These are phyloP conservation scores for Polyommatus iphigenia DNA, from an alignment of 2,888 invertebrate species.

Conservation along the genomic window DNA sequence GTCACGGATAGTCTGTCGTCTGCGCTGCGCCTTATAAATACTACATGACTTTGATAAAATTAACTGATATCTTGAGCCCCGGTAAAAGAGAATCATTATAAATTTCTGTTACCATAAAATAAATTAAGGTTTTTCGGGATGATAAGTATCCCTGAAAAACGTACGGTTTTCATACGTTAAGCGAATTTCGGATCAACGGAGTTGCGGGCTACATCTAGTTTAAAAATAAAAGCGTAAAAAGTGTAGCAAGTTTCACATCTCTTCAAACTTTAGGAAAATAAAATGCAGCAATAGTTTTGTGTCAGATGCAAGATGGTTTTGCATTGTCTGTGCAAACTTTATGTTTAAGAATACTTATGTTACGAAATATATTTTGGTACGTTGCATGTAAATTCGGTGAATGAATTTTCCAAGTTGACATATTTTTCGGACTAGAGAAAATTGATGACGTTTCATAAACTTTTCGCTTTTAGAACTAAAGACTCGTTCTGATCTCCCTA, in stretches of 20 bases:
- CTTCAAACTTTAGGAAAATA: constrained; percentile 63
- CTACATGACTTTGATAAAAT: too few species aligned
- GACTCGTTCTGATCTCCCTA: too few species aligned
- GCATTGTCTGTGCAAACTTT: constrained; percentile 59
- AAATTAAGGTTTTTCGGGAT: too few species aligned
- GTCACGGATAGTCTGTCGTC: too few species aligned
- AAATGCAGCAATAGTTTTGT: constrained; percentile 64
- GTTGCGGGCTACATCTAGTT: background rate
- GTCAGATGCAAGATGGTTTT: constrained; percentile 73
- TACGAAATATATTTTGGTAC: constrained; percentile 8
- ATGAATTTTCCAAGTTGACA: background rate
- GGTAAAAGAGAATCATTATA: too few species aligned
- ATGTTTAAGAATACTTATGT: constrained; percentile 22
- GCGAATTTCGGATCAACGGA: background rate
- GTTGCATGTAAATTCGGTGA: constrained; percentile 28
- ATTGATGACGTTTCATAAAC: background rate
- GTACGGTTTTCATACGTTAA: background rate
- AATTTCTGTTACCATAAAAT: too few species aligned
- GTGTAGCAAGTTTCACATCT: constrained; percentile 36
- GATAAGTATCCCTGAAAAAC: background rate
- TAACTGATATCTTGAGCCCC: too few species aligned
- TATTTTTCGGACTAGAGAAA: background rate
- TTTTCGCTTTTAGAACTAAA: background rate
- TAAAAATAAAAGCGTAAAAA: constrained; percentile 35
- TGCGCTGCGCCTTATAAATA: too few species aligned